A percentile compares a stretch with the other conserved stretches of the same genome.
These are phyloP conservation scores for Oplegnathus fasciatus DNA, from an alignment of 2,113 vertebrate species.

Conservation along the genomic window DNA sequence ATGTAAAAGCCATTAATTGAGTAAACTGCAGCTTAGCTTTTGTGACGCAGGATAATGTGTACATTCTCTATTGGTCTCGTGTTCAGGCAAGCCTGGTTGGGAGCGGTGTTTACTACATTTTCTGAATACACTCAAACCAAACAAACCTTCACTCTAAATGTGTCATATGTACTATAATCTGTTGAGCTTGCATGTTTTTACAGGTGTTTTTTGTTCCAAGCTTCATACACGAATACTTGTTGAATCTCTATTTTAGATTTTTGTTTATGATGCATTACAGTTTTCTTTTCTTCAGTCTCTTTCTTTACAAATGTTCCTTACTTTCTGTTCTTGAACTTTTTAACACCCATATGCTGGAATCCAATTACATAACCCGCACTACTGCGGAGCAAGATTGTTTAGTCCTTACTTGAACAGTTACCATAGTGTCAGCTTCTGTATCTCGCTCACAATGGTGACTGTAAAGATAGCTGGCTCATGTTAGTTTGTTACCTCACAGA, in stretches of 20 bases:
- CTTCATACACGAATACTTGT: background rate
- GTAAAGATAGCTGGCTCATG: background rate
- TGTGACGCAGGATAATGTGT: conserved; percentile 36
- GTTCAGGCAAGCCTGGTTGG: conserved; percentile 59
- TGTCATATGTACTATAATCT: conserved; percentile 4
- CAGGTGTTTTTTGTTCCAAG: background rate
- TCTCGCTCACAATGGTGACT: background rate
- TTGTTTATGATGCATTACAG: background rate
- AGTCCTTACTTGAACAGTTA: conserved; percentile 16
- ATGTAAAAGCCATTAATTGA: conserved; percentile 37
- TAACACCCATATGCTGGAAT: conserved; percentile 7
- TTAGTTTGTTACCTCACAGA: background rate
- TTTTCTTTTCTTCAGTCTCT: background rate
- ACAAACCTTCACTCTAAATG: conserved; percentile 58
- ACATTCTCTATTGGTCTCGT: conserved; percentile 20
- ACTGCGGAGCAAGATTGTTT: background rate
- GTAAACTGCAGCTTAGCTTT: conserved; percentile 21
- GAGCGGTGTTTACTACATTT: conserved; percentile 63
- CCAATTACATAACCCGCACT: conserved; percentile 21
- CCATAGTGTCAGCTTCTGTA: conserved; percentile 13
- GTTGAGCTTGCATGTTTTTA: background rate
- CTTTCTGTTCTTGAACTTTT: background rate
- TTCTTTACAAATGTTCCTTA: background rate
- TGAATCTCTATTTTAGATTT: background rate
- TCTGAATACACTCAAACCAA: conserved; percentile 52